Conservation (phyloP, 64 coral and sea anemone species). For the Astreopora myriophthalma region DNA sequence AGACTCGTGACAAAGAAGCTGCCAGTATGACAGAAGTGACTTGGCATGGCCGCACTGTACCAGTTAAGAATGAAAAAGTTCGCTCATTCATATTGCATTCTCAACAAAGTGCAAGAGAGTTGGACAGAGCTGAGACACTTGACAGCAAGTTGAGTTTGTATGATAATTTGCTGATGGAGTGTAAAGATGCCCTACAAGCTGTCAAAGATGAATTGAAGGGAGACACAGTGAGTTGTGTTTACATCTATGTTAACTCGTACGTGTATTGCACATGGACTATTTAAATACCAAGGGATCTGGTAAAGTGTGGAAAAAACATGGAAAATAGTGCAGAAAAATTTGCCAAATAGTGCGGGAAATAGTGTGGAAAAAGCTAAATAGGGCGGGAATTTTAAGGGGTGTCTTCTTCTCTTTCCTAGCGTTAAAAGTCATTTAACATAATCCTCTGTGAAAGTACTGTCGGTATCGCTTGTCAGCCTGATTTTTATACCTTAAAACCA, state of each 20-base stretch:
- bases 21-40: slow-evolving; percentile 89
- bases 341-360: too few species aligned
- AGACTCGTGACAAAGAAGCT: slow-evolving; percentile 97
- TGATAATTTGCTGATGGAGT: slow-evolving; percentile 95
- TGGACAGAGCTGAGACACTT: slow-evolving; percentile 79
- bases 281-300: too few species aligned
- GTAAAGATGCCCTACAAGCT: slow-evolving; percentile 96
- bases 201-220: slow-evolving; percentile 95
- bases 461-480: too few species aligned
- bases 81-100: slow-evolving; percentile 91
- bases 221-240: slow-evolving; percentile 68
- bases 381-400: too few species aligned
- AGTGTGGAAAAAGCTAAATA: too few species aligned
- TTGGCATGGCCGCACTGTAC: slow-evolving; percentile 82
- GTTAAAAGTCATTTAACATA: too few species aligned
- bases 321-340: too few species aligned
- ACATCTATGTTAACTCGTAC: not conserved
- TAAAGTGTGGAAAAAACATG: too few species aligned
- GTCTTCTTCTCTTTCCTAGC: too few species aligned
- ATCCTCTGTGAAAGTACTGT: too few species aligned
- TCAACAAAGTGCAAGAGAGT: slow-evolving; percentile 84
- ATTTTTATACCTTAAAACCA: too few species aligned
- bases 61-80: slow-evolving; percentile 96
- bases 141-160: slow-evolving; percentile 96
- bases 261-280: too few species aligned